Evolutionary conservation across 1,140 invertebrate genomes (phyloP).

Genomic region (Drosophila melanica): DNA sequence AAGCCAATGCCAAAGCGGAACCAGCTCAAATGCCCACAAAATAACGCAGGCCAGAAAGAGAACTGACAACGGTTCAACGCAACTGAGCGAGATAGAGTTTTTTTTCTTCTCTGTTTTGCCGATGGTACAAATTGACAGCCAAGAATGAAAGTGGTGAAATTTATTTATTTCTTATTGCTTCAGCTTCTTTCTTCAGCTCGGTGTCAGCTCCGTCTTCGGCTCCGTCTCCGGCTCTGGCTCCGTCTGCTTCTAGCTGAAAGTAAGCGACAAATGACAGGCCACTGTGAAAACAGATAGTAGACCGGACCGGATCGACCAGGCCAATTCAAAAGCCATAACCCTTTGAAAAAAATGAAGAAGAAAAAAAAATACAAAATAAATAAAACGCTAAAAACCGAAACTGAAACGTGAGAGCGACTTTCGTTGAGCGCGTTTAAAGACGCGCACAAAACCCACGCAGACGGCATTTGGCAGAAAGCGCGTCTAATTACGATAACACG

Average conservation of each 20-base stretch:
- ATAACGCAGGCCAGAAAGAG: neutral
- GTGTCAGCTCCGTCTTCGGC: slow-evolving; percentile 1
- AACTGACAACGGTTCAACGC: neutral
- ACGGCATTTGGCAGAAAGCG: slow-evolving; percentile 45
- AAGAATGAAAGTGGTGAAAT: slow-evolving; percentile 72
- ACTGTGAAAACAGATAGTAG: slow-evolving; percentile 22
- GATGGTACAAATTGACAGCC: slow-evolving; percentile 58
- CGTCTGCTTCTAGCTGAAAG: slow-evolving; percentile 46
- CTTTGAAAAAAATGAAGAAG: slow-evolving; percentile 42
- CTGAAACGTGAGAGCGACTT: slow-evolving; percentile 63
- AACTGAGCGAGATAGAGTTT: neutral
- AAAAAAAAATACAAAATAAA: no score
- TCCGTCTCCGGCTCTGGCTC: slow-evolving; percentile 10
- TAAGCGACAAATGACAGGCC: slow-evolving; percentile 63
- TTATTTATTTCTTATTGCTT: slow-evolving; percentile 44
- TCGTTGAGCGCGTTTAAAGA: slow-evolving; percentile 48
- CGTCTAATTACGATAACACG: slow-evolving; percentile 52
- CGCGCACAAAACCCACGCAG: slow-evolving; percentile 34
- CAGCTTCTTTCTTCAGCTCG: slow-evolving; percentile 23
- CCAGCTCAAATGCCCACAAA: slow-evolving; percentile 29
- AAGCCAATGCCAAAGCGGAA: slow-evolving; percentile 62
- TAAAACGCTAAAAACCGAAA: slow-evolving; percentile 37
- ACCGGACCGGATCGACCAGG: slow-evolving; percentile 19
- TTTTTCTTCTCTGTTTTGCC: neutral
- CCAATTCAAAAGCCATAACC: slow-evolving; percentile 59